phyloP scores from a whole-genome alignment of 1,140 invertebrate species.

The Platyscapa corneri region DNA sequence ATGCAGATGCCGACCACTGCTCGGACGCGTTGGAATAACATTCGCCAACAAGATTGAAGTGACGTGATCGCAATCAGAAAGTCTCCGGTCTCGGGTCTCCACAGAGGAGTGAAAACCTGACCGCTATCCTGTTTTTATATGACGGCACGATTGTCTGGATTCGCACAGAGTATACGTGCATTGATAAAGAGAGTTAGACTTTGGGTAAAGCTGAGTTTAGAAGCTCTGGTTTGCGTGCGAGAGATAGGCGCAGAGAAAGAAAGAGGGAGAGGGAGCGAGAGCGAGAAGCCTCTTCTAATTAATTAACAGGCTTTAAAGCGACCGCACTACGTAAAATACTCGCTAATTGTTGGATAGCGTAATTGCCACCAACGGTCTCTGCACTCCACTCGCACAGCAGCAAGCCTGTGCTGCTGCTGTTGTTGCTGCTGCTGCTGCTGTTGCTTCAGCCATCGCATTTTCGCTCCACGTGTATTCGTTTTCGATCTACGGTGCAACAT shows the following conservation, averaged over 20 bases:
- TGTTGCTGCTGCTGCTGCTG: no score
- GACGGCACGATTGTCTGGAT: not conserved
- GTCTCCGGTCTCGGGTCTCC: no score
- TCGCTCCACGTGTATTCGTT: not conserved
- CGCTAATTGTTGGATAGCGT: slow-evolving; percentile 58
- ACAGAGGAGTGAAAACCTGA: not conserved
- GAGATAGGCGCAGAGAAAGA: not conserved
- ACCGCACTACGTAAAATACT: slow-evolving; percentile 55
- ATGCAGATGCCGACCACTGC: not conserved
- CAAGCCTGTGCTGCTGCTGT: not conserved
- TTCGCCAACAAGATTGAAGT: not conserved
- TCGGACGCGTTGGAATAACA: not conserved
- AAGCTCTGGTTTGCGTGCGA: not conserved
- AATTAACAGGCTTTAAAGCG: slow-evolving; percentile 58
- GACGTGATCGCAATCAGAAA: not conserved
- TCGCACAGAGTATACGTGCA: no score
- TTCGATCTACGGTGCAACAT: not conserved
- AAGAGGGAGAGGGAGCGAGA: not conserved
- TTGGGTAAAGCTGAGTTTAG: not conserved
- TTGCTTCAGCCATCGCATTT: not conserved
- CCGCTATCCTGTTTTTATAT: not conserved
- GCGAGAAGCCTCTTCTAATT: slow-evolving; percentile 46
- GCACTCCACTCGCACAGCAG: not conserved
- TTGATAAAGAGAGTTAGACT: not conserved
- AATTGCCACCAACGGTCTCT: slow-evolving; percentile 14